Base-by-base conservation (phyloP, 2,797 vertebrate genomes). In the Sitta carolinensis region DNA sequence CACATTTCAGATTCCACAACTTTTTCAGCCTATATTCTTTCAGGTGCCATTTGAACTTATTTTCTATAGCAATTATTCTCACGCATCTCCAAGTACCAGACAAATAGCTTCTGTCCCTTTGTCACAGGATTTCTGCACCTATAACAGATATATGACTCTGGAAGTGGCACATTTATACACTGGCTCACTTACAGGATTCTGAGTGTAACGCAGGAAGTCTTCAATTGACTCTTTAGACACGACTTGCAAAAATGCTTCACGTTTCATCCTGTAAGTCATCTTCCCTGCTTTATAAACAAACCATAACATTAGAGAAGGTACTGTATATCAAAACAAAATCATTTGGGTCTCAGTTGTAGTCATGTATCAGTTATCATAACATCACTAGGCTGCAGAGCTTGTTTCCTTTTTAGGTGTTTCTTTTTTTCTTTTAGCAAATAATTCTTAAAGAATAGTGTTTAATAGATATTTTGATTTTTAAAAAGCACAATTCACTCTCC, bases 151-250 rank as follows among this genome's bases (percentile, higher is more conserved):
- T 4, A 7, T 0, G 10, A n/a, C 32, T 42, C 47, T 15, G 14
- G 23, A 16, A 66, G n/a, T 27, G 22, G 58, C 2, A 4, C 5
- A 57, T 1, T 0, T 2, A 8, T 4, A 42, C 51, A 17, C 4
- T 17, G 19, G 36, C 17, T 86, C 87, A 99, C 99, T 98, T 97
- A 99, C 99, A 74, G 99, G 97, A 68, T 97, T 98, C 61, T 95
- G 96, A 80, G 98, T 97, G 45, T 98, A 99, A 51, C 52, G 95
- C 74, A 99, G 96, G 92, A 99, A 99, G 5, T 98, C 98, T 73
- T 98, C 97, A 64, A 98, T 87, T 38, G 98, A 97, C n/a, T 98
- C 98, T 73, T 97, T 98, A 51, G 97, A 98, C 18, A 97, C 97
- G 3, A 98, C 96, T 19, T 97, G 96, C 70, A 99, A 80, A 97